Percentiles rank a stretch among this genome's conserved stretches.
Conservation (phyloP, 1,140 invertebrate genomes). For the Drosophila aff. region DNA sequence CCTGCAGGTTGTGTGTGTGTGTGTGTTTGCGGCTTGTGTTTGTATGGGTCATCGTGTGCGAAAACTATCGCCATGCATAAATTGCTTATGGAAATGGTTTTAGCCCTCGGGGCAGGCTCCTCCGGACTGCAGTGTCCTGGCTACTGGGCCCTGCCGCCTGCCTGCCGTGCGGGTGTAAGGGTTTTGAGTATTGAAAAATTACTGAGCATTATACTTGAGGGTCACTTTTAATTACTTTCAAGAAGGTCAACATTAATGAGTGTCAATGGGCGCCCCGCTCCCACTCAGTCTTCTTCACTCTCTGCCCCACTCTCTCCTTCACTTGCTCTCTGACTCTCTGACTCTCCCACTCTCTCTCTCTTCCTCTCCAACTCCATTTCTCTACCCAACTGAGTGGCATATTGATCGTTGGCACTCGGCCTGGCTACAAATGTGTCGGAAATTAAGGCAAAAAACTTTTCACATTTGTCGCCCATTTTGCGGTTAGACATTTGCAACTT, state of each 20-base stretch:
- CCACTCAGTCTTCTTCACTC: not conserved
- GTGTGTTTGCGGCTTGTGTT: conserved; percentile 21
- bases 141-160: not conserved
- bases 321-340: too few species aligned
- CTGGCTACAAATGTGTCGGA: conserved; percentile 48
- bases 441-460: conserved; percentile 83
- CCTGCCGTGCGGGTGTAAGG: not conserved
- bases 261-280: conserved; percentile 44
- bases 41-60: conserved; percentile 36
- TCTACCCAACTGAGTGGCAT: conserved; percentile 17
- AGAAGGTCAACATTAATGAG: conserved; percentile 84
- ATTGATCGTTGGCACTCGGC: conserved; percentile 54
- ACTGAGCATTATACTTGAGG: conserved; percentile 72
- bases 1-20: conserved; percentile 24
- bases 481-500: conserved; percentile 63
- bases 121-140: conserved; percentile 8
- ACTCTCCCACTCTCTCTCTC: too few species aligned
- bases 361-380: not conserved
- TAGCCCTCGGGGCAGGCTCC: conserved; percentile 8
- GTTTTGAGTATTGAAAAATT: conserved; percentile 70
- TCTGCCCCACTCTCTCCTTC: not conserved
- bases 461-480: conserved; percentile 80
- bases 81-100: conserved; percentile 60
- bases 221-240: conserved; percentile 84
- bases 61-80: conserved; percentile 57